Percentiles rank a stretch among this genome's conserved stretches.
Conservation (phyloP, 2,888 invertebrate genomes). For the Achlya flavicornis region DNA sequence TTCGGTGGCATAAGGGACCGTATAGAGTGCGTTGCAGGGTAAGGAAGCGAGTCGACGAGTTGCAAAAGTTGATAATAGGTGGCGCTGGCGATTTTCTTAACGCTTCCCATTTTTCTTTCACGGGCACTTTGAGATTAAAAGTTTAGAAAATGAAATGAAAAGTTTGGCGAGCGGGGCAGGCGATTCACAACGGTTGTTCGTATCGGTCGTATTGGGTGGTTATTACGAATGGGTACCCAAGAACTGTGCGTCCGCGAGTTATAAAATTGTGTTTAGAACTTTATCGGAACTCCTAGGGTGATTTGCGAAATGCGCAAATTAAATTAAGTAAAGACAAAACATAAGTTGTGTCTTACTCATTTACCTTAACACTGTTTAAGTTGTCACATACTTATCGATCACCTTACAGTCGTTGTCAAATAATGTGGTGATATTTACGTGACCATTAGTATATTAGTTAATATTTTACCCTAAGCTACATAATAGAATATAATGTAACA, state of each 20-base stretch:
- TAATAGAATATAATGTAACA: neutral
- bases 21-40: conserved; percentile 8
- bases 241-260: neutral
- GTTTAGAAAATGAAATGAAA: conserved; percentile 81
- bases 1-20: conserved; percentile 12
- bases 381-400: too few relatives aligned
- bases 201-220: conserved; percentile 60
- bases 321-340: too few relatives aligned
- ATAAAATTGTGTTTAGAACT: neutral
- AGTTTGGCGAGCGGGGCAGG: conserved; percentile 60
- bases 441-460: too few relatives aligned
- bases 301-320: too few relatives aligned
- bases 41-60: conserved; percentile 41
- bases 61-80: conserved; percentile 80
- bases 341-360: too few relatives aligned
- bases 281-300: too few relatives aligned
- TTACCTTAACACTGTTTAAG: too few relatives aligned
- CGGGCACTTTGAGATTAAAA: conserved; percentile 84
- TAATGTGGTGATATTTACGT: too few relatives aligned
- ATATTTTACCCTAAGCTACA: too few relatives aligned
- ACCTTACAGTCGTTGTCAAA: too few relatives aligned
- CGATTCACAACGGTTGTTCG: conserved; percentile 49
- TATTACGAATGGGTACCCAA: conserved; percentile 4
- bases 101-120: conserved; percentile 80
- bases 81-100: conserved; percentile 80